Evolutionary conservation across 2,888 invertebrate genomes (phyloP).

Genomic region (Anoncus sp.): DNA sequence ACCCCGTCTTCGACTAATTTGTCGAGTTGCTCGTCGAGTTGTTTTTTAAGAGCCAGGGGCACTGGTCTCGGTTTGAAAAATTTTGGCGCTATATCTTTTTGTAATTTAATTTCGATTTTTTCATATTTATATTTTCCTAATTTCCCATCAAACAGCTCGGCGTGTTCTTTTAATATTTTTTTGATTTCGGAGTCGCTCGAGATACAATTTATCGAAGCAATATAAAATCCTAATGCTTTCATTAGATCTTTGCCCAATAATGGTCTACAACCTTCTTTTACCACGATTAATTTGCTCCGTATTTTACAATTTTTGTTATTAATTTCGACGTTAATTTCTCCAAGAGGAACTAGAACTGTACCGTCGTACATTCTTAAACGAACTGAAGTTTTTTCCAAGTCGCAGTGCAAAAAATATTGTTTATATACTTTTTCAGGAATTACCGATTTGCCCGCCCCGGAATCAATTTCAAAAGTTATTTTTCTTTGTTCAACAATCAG

Average conservation of each 20-base stretch:
- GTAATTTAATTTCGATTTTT: constrained; percentile 19
- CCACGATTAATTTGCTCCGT: constrained; percentile 45
- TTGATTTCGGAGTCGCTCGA: constrained; percentile 9
- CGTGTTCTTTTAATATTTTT: constrained; percentile 22
- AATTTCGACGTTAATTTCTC: constrained; percentile 56
- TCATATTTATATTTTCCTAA: constrained; percentile 33
- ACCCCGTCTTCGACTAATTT: constrained; percentile 16
- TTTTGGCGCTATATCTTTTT: constrained; percentile 16
- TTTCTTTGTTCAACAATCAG: not conserved
- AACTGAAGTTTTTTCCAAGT: constrained; percentile 26
- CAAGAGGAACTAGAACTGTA: constrained; percentile 46
- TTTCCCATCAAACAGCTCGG: constrained; percentile 27
- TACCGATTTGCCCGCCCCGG: constrained; percentile 12
- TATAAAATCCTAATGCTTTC: constrained; percentile 52
- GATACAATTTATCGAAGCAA: too few species aligned
- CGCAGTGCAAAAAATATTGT: constrained; percentile 1
- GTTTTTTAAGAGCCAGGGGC: constrained; percentile 12
- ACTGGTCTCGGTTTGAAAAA: constrained; percentile 33
- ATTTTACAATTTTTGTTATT: constrained; percentile 29
- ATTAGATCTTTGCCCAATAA: constrained; percentile 62
- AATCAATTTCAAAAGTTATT: constrained; percentile 19
- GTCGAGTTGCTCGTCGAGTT: constrained; percentile 13
- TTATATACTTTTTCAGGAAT: constrained; percentile 23
- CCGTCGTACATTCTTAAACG: constrained; percentile 54
- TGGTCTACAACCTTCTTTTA: constrained; percentile 48